Percentiles rank a stretch among this genome's conserved stretches.
phyloP scores from a whole-genome alignment of 2,888 invertebrate species.

The Agapostemon virescens region DNA sequence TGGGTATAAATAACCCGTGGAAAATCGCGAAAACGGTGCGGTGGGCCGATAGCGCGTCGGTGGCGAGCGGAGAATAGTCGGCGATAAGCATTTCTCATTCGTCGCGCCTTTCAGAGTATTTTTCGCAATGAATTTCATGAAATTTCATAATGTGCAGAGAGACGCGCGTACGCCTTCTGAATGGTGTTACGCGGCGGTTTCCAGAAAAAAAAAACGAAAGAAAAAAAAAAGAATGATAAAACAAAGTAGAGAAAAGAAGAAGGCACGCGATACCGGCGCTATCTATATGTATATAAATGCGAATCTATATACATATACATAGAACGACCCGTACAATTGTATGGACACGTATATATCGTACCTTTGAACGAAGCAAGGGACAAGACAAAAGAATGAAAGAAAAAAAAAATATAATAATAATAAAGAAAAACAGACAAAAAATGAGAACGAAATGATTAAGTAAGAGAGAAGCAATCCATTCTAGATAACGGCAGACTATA shows the following conservation, averaged over 20 bases:
- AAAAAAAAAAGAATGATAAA: conserved; percentile 6
- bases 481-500: conserved; percentile 70
- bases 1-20: conserved; percentile 30
- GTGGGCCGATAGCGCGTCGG: conserved; percentile 61
- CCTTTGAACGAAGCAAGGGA: conserved; percentile 52
- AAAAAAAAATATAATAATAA: conserved; percentile 1
- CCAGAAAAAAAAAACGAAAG: background rate
- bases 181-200: conserved; percentile 5
- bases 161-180: background rate
- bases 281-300: conserved; percentile 64
- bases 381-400: conserved; percentile 1
- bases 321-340: conserved; percentile 52
- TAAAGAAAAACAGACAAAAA: conserved; percentile 15
- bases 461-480: conserved; percentile 56
- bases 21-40: conserved; percentile 41
- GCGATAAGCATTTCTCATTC: conserved; percentile 68
- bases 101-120: conserved; percentile 74
- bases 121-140: conserved; percentile 78
- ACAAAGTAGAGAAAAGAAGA: conserved; percentile 36
- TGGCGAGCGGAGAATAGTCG: conserved; percentile 65
- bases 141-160: conserved; percentile 78
- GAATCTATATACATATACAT: conserved; percentile 60
- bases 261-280: conserved; percentile 47
- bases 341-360: conserved; percentile 61
- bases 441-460: conserved; percentile 2